phyloP scores from a whole-genome alignment of 2,113 vertebrate genomes.

The Jaculus jaculus region DNA sequence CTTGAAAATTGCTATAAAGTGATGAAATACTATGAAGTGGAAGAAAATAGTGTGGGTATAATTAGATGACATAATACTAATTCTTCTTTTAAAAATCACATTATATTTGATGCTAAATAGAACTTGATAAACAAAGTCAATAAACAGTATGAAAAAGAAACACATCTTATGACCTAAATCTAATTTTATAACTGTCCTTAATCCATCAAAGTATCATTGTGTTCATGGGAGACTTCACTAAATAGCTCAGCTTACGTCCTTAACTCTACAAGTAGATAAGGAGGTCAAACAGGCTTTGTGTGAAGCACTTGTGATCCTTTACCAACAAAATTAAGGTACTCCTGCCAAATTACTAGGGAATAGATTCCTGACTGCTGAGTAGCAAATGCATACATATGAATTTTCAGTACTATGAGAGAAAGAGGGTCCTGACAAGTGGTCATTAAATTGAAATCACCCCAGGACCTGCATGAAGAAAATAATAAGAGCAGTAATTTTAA shows the following conservation, averaged over 20 bases:
- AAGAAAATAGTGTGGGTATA: neutral
- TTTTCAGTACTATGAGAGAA: neutral
- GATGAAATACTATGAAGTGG: neutral
- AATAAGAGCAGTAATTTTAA: neutral
- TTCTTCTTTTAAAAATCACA: neutral
- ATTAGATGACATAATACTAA: neutral
- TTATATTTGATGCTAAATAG: neutral
- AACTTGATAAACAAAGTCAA: neutral
- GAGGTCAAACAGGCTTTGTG: neutral
- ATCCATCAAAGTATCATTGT: neutral
- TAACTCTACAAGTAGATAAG: neutral
- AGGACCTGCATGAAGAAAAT: neutral
- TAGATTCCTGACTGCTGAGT: neutral
- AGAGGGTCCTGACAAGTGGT: neutral
- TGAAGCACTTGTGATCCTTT: neutral
- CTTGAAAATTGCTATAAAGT: neutral
- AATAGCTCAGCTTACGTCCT: neutral
- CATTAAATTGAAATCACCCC: neutral
- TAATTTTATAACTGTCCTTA: neutral
- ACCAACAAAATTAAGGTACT: neutral
- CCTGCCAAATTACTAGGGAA: neutral
- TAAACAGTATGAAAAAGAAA: neutral
- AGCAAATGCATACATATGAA: neutral
- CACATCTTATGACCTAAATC: neutral
- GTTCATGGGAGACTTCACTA: neutral